Evolutionary conservation across 2,113 vertebrate genomes (phyloP), one percentile per base, ranked within the genome.

Genomic region (Parus major): DNA sequence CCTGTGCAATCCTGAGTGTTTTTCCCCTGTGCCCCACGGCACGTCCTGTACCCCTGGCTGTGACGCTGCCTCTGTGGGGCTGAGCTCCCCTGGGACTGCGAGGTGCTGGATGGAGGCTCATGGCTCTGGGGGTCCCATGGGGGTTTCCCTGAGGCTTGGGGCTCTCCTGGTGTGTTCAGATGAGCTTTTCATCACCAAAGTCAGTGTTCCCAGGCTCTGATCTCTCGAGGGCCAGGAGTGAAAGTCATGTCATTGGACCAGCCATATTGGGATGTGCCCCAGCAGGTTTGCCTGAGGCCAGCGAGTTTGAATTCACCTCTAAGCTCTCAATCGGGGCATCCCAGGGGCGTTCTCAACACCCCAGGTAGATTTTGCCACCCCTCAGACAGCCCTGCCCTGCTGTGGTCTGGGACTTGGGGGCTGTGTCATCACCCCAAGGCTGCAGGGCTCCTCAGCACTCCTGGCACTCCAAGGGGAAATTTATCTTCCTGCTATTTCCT

Each of bases 71-170:
- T 5, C n/a, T 11, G 11, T 15, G 25, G 28, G 15, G 7, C 53
- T 76, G 50, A 76, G n/a, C 18, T 52, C 10, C 31, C 11, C 33
- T 59, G 35, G 12, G 9, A 10, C 14, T n/a, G 39, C 33, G 23
- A 47, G 23, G 3, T 20, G n/a, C 61, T 64, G 44, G 14, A 16
- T 17, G 19, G 50, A 12, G 66, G 5, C 16, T 47, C 2, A 3
- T 7, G 19, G 44, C 29, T 59, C 46, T 65, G 41, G 12, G 12
- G 27, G 5, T 53, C 31, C 27, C n/a, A 3, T 23, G 36, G 29
- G 25, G n/a, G 22, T 15, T 33, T 9, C 29, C 21, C 59, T 4
- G 1, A 3, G 2, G 13, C 33, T 31, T 0, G 0, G 12, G 44
- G 12, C n/a, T 82, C 60, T 41, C 3, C 31, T n/a, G 49, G 2